Base-by-base conservation (phyloP, 2,888 invertebrate species). In the Drosophila macrospina region DNA sequence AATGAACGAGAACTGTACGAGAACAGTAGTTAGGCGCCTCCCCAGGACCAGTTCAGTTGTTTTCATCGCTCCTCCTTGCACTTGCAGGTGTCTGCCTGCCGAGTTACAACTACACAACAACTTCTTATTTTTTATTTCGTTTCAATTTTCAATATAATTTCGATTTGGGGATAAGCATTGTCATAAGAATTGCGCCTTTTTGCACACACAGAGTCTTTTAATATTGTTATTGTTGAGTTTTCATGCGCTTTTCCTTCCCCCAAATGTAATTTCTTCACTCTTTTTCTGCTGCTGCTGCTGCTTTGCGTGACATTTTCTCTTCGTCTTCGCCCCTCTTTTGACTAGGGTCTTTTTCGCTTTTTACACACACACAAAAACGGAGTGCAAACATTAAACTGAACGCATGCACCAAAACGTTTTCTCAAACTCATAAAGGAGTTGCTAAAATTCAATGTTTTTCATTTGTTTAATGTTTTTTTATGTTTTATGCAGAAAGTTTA, bases 291-390 rank as follows among this genome's bases (percentile, higher is more conserved):
- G 69, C 86, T 84, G 69, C 86, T 86, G 79, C 86, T 86, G 73
- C 89, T 88, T 78, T 86, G 89, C 86, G 86, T 86, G 86, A 86
- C 89, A 86, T 89, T 89, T 86, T 86, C 86, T 89, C 81, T 81
- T 76, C 68, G 70, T 63, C 86, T 86, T 74, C 83, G 79, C 74
- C 88, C 72, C 84, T 84, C 78, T 67, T 84, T 64, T 44, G 60
- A 44, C 51, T 57, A 62, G 39, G 63, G 65, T 61, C 68, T 78
- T 80, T 77, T 65, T 72, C 60, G 50, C 61, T 65, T 75, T 64
- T 74, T 62, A 65, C 74, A 78, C 69, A 69, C 73, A 68, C 75
- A 79, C 69, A 69, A 76, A 54, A 51, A 64, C 45, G 15, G 55
- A 34, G 39, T 42, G 47, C 30, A 32, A 34, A 15, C 62, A 57